Evolutionary conservation across 2,888 invertebrate species (phyloP).

Genomic region (Scaptomyza cyrtandrae): DNA sequence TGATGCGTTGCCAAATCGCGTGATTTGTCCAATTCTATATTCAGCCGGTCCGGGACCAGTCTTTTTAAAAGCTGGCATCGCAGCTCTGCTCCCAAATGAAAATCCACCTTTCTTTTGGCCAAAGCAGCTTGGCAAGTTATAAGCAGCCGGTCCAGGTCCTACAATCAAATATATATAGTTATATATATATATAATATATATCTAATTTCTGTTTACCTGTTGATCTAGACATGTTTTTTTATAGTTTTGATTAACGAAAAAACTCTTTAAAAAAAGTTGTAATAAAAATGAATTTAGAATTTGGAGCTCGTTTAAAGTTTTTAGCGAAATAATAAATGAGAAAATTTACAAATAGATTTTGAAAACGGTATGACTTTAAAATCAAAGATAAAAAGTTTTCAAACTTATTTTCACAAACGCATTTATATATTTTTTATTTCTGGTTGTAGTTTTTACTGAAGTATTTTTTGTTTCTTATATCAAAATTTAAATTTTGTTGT

Average conservation of each 20-base stretch:
- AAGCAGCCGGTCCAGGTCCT: slow-evolving; percentile 69
- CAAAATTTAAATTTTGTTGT: not conserved
- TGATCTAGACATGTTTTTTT: slow-evolving; percentile 24
- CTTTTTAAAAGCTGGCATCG: slow-evolving; percentile 18
- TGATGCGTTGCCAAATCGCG: slow-evolving; percentile 50
- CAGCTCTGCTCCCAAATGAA: slow-evolving; percentile 48
- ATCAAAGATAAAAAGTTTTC: slow-evolving; percentile 5
- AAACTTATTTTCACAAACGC: not conserved
- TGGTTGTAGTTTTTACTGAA: not conserved
- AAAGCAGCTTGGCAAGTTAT: slow-evolving; percentile 58
- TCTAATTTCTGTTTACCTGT: slow-evolving; percentile 18
- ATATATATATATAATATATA: not conserved
- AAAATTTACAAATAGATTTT: not conserved
- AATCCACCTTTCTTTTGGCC: slow-evolving; percentile 48
- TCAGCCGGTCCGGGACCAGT: slow-evolving; percentile 61
- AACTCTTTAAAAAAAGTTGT: not conserved
- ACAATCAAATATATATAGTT: not conserved
- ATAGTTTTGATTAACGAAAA: not conserved
- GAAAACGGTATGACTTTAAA: not conserved
- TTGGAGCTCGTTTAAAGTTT: slow-evolving; percentile 28
- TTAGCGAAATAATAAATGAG: slow-evolving; percentile 19
- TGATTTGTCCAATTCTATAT: slow-evolving; percentile 59
- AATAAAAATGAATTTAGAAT: slow-evolving; percentile 1
- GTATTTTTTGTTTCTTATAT: not conserved
- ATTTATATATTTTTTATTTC: not conserved